Evolutionary conservation across 2,888 invertebrate genomes (phyloP), one percentile per base, ranked within the genome.

Genomic region (Steinernema scapterisci): DNA sequence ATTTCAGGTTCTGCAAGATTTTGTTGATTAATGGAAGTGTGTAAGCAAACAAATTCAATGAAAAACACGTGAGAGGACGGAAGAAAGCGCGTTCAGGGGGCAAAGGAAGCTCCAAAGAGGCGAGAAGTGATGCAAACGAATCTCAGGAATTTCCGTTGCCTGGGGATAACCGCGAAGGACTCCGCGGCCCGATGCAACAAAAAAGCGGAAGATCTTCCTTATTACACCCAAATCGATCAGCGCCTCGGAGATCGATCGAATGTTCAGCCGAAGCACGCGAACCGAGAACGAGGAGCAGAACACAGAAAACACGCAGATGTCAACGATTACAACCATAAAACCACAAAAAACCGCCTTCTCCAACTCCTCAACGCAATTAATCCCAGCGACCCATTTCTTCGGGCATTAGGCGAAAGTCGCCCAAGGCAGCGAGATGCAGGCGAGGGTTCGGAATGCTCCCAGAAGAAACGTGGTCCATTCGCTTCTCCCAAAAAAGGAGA

Each of bases 251-350:
- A 38, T 38, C 38, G 38, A 38, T 38, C 38, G 38, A 38, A 38
- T 9, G 38, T 38, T 38, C 38, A 38, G 5, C 3, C 38, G 38
- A 38, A 38, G 38, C 3, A 38, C 38, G 38, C 9, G 9, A 38
- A 38, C 38, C 9, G 38, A 38, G 9, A 38, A 38, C 38, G 38
- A 38, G 38, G 38, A 16, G 31, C 23, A 63, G 31, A 31, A 63
- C 23, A 54, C 27, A 63, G 63, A 63, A 63, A 63, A 63, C 63
- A 25, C 25, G 31, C 27, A 63, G 27, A 31, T 38, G 63, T 31
- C 38, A 38, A 27, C 63, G 63, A 63, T 63, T 63, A 63, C 63
- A 63, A 31, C 63, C 63, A 63, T 63, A 63, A 63, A 63, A 63
- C 31, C 19, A 9, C 7, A 63, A 63, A 54, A 54, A 63, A 52